These are phyloP conservation scores for Drosophila bipectinata DNA, from an alignment of 1,140 invertebrate species.

Conservation along the genomic window DNA sequence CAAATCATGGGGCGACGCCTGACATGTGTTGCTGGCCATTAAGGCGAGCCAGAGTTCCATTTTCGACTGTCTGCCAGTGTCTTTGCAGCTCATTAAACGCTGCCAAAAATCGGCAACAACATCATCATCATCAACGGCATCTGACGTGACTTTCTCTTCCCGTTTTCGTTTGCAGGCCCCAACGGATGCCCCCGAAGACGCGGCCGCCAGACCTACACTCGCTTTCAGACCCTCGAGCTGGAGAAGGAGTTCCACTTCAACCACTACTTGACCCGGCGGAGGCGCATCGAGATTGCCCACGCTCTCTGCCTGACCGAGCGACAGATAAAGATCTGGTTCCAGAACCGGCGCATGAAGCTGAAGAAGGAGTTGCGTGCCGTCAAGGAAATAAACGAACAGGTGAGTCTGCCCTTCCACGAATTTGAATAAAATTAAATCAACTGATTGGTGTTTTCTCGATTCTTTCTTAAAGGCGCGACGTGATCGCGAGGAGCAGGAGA, in stretches of 20 bases:
- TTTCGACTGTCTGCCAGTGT: slow-evolving; percentile 50
- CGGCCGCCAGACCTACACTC: slow-evolving; percentile 98
- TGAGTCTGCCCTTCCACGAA: slow-evolving; percentile 35
- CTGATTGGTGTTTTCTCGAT: not conserved
- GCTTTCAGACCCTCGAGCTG: slow-evolving; percentile 96
- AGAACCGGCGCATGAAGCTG: slow-evolving; percentile 98
- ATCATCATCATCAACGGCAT: slow-evolving; percentile 23
- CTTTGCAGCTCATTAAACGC: slow-evolving; percentile 73
- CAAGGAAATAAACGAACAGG: slow-evolving; percentile 97
- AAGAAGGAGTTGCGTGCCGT: slow-evolving; percentile 97
- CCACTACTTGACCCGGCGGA: slow-evolving; percentile 96
- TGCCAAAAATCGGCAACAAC: slow-evolving; percentile 38
- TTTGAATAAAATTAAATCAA: not conserved
- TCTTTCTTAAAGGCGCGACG: slow-evolving; percentile 86
- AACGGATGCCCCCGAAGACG: slow-evolving; percentile 97
- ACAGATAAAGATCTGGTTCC: slow-evolving; percentile 99
- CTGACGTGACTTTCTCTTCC: slow-evolving; percentile 59
- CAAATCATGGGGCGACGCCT: slow-evolving; percentile 61
- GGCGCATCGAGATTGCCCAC: slow-evolving; percentile 98
- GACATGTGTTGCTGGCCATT: slow-evolving; percentile 53
- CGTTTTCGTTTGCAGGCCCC: slow-evolving; percentile 89
- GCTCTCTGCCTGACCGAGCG: slow-evolving; percentile 97
- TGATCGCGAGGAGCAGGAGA: slow-evolving; percentile 95
- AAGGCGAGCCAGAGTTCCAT: slow-evolving; percentile 39
- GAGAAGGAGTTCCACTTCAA: slow-evolving; percentile 99